Conservation (phyloP, 2,113 vertebrate genomes). For the Eublepharis macularius region DNA sequence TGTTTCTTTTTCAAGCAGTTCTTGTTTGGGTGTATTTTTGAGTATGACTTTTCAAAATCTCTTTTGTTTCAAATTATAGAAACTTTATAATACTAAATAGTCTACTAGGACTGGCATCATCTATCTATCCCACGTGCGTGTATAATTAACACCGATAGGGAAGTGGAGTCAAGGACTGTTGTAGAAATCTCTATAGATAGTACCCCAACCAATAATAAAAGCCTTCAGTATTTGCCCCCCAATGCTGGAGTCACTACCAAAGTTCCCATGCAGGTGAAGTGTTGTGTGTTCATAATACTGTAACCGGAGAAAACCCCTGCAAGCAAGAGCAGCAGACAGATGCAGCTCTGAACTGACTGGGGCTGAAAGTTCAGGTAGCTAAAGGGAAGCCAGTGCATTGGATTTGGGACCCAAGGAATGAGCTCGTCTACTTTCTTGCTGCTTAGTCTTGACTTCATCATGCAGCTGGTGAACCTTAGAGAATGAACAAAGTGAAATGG, state of each 20-base stretch:
- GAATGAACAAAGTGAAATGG: no score
- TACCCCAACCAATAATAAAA: no score
- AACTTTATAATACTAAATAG: neutral
- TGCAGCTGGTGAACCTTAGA: no score
- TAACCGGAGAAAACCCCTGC: neutral
- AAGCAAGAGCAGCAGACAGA: neutral
- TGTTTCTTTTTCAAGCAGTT: neutral
- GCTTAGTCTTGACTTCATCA: no score
- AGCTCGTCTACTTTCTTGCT: no score
- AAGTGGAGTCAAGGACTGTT: neutral
- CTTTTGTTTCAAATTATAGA: neutral
- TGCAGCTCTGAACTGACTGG: neutral
- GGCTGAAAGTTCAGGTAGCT: neutral
- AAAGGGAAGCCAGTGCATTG: neutral
- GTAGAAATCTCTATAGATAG: neutral
- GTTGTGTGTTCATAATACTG: neutral
- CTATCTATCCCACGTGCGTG: no score
- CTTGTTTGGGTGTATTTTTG: neutral
- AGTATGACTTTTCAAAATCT: neutral
- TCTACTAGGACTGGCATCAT: neutral
- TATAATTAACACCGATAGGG: no score
- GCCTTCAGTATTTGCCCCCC: neutral
- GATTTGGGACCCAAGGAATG: neutral
- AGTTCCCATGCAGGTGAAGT: neutral
- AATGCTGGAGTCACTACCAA: neutral